Percentiles rank a stretch among this genome's conserved stretches.
Evolutionary conservation across 2,797 vertebrate genomes (phyloP).

Genomic region (Phrynocephalus forsythii): DNA sequence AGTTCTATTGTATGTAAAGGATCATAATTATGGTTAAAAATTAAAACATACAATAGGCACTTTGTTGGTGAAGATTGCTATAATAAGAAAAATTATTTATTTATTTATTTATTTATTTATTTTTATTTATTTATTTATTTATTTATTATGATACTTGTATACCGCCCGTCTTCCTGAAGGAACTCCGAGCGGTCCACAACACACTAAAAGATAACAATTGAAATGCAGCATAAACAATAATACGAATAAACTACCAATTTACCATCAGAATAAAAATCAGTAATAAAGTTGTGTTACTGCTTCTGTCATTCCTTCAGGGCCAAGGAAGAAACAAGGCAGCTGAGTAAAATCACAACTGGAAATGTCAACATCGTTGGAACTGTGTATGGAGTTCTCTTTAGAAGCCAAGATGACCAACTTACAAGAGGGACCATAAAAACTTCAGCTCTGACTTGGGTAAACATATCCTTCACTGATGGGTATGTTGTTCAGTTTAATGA

Average conservation of each 20-base stretch:
- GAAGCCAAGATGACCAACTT: slow-evolving; percentile 17
- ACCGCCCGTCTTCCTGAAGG: too few relatives aligned
- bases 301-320: not conserved
- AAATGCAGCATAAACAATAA: too few relatives aligned
- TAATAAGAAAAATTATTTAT: not conserved
- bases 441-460: not conserved
- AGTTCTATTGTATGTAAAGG: not conserved
- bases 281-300: not conserved
- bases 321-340: not conserved
- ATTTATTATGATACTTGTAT: too few relatives aligned
- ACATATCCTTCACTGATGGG: not conserved
- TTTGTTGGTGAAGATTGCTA: not conserved
- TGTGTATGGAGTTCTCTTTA: not conserved
- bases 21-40: not conserved
- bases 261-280: not conserved
- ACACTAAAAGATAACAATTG: too few relatives aligned
- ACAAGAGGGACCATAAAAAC: not conserved
- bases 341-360: not conserved
- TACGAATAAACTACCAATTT: not conserved
- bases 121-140: too few relatives aligned
- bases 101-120: too few relatives aligned
- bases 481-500: not conserved
- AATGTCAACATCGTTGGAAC: slow-evolving; percentile 1
- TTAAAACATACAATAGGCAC: not conserved
- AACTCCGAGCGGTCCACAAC: too few relatives aligned